A percentile compares a stretch with the other conserved stretches of the same genome.
phyloP scores from a whole-genome alignment of 2,797 vertebrate genomes.

The Centropyge bicolor region DNA sequence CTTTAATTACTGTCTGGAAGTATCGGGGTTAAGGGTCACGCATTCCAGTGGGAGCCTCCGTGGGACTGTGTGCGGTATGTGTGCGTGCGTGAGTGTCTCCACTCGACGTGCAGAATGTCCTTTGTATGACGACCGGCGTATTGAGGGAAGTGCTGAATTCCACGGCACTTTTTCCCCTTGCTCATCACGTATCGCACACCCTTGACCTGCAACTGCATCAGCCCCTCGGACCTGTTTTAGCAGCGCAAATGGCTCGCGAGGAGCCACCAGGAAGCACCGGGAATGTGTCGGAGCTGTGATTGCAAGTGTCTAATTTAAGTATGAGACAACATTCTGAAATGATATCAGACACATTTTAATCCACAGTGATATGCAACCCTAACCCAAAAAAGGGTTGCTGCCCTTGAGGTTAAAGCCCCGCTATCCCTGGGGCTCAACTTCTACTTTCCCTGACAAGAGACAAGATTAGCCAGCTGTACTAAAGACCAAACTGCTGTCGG shows the following conservation, averaged over 20 bases:
- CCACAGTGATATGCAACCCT: conserved; percentile 58
- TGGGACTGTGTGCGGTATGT: conserved; percentile 51
- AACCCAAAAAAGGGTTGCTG: conserved; percentile 50
- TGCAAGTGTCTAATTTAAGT: conserved; percentile 72
- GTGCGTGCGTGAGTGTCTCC: conserved; percentile 33
- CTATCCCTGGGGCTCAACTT: conserved; percentile 54
- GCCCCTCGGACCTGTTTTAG: conserved; percentile 50
- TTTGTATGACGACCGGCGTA: conserved; percentile 49
- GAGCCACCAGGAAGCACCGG: conserved; percentile 36
- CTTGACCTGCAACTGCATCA: conserved; percentile 42
- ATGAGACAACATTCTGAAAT: conserved; percentile 57
- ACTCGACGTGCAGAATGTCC: conserved; percentile 43
- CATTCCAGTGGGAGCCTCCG: conserved; percentile 70
- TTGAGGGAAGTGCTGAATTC: conserved; percentile 68
- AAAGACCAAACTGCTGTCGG: conserved; percentile 50
- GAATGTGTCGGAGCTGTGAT: conserved; percentile 61
- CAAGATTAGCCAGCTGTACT: conserved; percentile 69
- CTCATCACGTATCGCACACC: conserved; percentile 62
- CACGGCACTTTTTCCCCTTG: conserved; percentile 39
- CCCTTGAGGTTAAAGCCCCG: conserved; percentile 65
- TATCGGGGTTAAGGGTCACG: conserved; percentile 73
- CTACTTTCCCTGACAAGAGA: conserved; percentile 68
- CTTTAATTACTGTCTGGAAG: conserved; percentile 83
- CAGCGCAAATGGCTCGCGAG: conserved; percentile 55
- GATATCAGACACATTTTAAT: conserved; percentile 65